These are phyloP conservation scores for Pangasius sanitwongsei DNA, from an alignment of 2,797 vertebrate genomes.

Conservation along the genomic window DNA sequence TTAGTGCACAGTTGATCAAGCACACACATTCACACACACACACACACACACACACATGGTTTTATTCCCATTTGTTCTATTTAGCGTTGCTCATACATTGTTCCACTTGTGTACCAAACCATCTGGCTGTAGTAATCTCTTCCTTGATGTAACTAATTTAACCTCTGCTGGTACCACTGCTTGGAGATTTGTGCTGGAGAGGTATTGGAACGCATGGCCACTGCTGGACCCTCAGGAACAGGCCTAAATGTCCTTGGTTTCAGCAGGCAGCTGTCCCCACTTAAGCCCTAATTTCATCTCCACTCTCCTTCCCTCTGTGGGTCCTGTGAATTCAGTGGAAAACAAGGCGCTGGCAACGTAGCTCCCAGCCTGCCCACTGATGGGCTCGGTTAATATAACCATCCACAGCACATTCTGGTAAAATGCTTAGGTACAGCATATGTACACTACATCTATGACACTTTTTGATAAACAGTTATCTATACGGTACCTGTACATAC, in stretches of 20 bases:
- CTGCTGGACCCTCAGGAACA: slow-evolving; percentile 54
- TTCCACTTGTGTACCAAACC: slow-evolving; percentile 50
- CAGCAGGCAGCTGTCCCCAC: slow-evolving; percentile 64
- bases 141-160: slow-evolving; percentile 59
- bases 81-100: slow-evolving; percentile 50
- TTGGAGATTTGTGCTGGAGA: slow-evolving; percentile 51
- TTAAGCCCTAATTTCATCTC: slow-evolving; percentile 63
- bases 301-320: slow-evolving; percentile 51
- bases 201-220: slow-evolving; percentile 50
- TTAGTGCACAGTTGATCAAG: background rate
- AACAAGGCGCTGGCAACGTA: slow-evolving; percentile 52
- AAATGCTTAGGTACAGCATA: background rate
- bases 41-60: background rate
- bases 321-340: slow-evolving; percentile 52
- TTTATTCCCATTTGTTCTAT: slow-evolving; percentile 52
- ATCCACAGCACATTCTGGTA: slow-evolving; percentile 4
- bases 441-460: background rate
- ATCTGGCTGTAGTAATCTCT: slow-evolving; percentile 58
- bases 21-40: slow-evolving; percentile 13
- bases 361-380: slow-evolving; percentile 26
- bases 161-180: slow-evolving; percentile 51
- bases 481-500: background rate
- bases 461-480: background rate
- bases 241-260: slow-evolving; percentile 61
- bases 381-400: slow-evolving; percentile 26